Conservation (phyloP, 2,888 invertebrate species). For the Parochlus steinenii region DNA sequence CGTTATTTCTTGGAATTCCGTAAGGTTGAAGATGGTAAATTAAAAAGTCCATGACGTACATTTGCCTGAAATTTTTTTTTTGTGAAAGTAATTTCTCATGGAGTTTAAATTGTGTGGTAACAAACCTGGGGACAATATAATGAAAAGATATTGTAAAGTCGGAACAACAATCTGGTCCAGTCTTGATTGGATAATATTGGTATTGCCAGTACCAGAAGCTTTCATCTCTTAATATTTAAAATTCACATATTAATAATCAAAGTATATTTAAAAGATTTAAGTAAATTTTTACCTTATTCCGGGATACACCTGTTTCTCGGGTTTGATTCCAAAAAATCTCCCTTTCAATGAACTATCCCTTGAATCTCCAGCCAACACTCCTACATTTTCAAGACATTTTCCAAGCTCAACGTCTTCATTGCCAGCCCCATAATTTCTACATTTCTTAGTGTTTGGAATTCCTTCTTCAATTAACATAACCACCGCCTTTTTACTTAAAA, state of each 20-base stretch:
- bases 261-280: too few species aligned
- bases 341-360: constrained; percentile 70
- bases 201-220: constrained; percentile 61
- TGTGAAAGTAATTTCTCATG: too few species aligned
- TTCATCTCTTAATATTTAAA: constrained; percentile 56
- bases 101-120: too few species aligned
- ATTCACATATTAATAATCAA: too few species aligned
- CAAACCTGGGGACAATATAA: constrained; percentile 75
- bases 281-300: too few species aligned
- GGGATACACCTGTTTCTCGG: constrained; percentile 86
- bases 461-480: constrained; percentile 59
- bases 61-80: too few species aligned
- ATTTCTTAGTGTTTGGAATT: constrained; percentile 48
- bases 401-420: constrained; percentile 71
- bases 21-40: constrained; percentile 84
- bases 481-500: constrained; percentile 70
- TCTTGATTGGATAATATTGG: constrained; percentile 74
- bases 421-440: constrained; percentile 50
- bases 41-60: constrained; percentile 89
- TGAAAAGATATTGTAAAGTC: constrained; percentile 91
- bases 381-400: constrained; percentile 68
- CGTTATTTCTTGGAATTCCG: constrained; percentile 32
- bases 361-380: constrained; percentile 75
- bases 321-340: constrained; percentile 87
- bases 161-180: constrained; percentile 81